Base-by-base conservation (phyloP, 2,888 invertebrate species). In the Vandiemenella viatica region DNA sequence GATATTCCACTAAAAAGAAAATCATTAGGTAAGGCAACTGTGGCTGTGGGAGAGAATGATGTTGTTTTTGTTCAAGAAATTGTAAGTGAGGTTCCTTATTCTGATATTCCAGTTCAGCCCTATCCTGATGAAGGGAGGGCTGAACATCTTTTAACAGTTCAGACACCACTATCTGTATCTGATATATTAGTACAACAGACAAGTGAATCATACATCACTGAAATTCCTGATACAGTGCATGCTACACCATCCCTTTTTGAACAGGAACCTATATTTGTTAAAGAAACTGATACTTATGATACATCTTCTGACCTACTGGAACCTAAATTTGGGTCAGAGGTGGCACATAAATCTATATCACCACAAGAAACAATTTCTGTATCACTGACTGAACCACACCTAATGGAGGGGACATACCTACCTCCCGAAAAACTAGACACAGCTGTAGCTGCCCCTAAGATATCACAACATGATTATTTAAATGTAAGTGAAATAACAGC, bases 341-440 rank as follows among this genome's bases (percentile, higher is more conserved):
- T 46, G 23, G 50, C 53, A n/a, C 21, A 16, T 23, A 37, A 43
- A 22, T 43, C 46, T 37, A 44, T 55, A 26, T 44, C 37, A 19
- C 43, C 49, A 15, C 52, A 55, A 37, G 52, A 52, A 38, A 44
- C 55, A 37, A 17, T 56, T 45, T 46, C 49, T 38, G 46, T 55
- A n/a, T 50, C 50, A 44, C 50, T 53, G 48, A 44, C 52, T 42
- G 46, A 49, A 43, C 41, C 53, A 50, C 48, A 52, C 50, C 48
- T 46, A 22, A 51, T 45, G 23, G 53, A 53, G 48, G 51, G 45
- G 20, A 48, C 26, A 32, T 45, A 48, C 18, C 26, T 48, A 15
- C 46, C 49, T 20, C 40, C 46, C 57, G 58, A 54, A 59, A 61
- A 21, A 57, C 59, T 47, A 54, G 61, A 46, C 55, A 56, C 41